Percentiles rank a stretch among this genome's conserved stretches.
These are phyloP conservation scores for Serranus cabrilla DNA, from an alignment of 2,797 vertebrate genomes.

Conservation along the genomic window DNA sequence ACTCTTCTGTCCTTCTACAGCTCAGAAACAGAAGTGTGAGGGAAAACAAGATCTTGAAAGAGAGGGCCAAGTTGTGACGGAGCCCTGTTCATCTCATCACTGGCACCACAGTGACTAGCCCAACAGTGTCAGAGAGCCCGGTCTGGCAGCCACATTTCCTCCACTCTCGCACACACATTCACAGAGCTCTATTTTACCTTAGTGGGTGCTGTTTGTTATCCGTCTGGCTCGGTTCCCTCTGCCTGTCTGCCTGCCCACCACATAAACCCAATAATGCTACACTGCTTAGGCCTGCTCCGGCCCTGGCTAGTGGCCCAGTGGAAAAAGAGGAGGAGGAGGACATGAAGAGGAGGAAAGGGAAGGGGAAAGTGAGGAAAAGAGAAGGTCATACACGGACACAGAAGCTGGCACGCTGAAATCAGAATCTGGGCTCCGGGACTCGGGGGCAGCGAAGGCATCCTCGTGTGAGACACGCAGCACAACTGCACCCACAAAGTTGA, in stretches of 20 bases:
- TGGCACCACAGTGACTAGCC: constrained; percentile 84
- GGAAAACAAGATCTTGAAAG: constrained; percentile 59
- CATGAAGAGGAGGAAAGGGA: constrained; percentile 63
- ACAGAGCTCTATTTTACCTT: constrained; percentile 75
- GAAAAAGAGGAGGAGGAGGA: constrained; percentile 74
- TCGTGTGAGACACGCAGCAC: constrained; percentile 30
- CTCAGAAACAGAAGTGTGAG: constrained; percentile 39
- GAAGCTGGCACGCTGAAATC: constrained; percentile 41
- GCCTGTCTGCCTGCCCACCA: constrained; percentile 77
- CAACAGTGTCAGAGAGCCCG: constrained; percentile 75
- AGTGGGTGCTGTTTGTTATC: constrained; percentile 80
- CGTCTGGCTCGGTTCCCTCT: constrained; percentile 78
- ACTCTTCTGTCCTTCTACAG: constrained; percentile 24
- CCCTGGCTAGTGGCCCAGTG: constrained; percentile 71
- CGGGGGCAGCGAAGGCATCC: constrained; percentile 35
- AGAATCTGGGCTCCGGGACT: constrained; percentile 46
- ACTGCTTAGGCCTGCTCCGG: constrained; percentile 67
- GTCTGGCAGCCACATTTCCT: constrained; percentile 80
- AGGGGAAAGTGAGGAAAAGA: constrained; percentile 69
- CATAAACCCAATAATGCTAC: constrained; percentile 83
- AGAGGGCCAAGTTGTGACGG: constrained; percentile 61
- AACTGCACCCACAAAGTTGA: constrained; percentile 26
- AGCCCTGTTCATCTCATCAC: constrained; percentile 73
- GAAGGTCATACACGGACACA: constrained; percentile 68
- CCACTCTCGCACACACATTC: constrained; percentile 46